Percentiles rank a stretch among this genome's conserved stretches.
These are phyloP conservation scores for Enteromius anoplus DNA, from an alignment of 2,797 vertebrate genomes.

Conservation along the genomic window DNA sequence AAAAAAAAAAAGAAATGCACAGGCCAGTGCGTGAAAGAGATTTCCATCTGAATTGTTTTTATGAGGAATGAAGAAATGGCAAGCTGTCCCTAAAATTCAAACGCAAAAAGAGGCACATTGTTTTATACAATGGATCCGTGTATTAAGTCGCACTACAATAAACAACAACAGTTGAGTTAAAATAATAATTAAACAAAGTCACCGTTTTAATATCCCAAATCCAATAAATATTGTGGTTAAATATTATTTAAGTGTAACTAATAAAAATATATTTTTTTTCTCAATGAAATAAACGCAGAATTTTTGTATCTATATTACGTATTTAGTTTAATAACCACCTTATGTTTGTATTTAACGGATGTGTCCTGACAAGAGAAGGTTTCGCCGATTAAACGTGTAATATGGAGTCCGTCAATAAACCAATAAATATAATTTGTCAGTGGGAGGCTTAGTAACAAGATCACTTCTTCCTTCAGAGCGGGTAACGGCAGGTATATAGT, in stretches of 20 bases:
- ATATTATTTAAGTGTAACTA: not conserved
- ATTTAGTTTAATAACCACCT: not conserved
- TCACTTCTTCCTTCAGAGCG: not conserved
- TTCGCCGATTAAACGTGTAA: constrained; percentile 25
- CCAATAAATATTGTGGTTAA: not conserved
- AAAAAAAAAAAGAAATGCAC: constrained; percentile 53
- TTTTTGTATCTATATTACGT: not conserved
- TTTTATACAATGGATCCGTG: not conserved
- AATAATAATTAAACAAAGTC: not conserved
- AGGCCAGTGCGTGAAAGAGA: constrained; percentile 59
- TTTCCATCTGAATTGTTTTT: constrained; percentile 50
- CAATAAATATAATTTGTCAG: constrained; percentile 24
- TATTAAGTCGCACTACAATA: not conserved
- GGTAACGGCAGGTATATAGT: too few relatives aligned
- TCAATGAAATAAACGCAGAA: not conserved
- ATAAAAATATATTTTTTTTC: not conserved
- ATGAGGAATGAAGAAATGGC: not conserved
- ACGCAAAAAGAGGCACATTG: not conserved
- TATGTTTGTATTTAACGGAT: not conserved
- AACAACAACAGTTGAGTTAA: not conserved
- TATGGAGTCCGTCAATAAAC: constrained; percentile 17
- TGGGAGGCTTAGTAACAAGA: constrained; percentile 12
- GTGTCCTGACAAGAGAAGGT: not conserved
- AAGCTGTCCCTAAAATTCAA: too few relatives aligned
- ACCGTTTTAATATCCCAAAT: not conserved